phyloP scores from a whole-genome alignment of 1,140 invertebrate species.

The Drosophila malerkotliana region DNA sequence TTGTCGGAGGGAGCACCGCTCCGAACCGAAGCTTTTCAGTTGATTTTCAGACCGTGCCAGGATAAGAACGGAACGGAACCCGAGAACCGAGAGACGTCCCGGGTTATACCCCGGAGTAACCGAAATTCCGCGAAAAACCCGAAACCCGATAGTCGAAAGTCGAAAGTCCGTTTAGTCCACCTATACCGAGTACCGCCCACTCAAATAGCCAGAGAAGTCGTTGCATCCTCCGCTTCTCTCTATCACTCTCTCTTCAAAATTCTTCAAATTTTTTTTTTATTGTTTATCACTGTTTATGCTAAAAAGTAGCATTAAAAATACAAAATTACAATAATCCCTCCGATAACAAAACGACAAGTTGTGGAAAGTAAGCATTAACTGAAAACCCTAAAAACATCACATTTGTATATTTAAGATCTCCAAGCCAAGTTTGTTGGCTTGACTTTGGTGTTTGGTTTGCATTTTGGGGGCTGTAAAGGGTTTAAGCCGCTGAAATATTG shows the following conservation, averaged over 20 bases:
- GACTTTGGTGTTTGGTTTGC: conserved; percentile 1
- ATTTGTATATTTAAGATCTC: conserved; percentile 8
- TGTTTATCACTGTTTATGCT: conserved; percentile 30
- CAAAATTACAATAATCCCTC: not conserved
- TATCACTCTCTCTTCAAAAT: not conserved
- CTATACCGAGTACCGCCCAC: conserved; percentile 16
- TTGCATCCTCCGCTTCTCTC: not conserved
- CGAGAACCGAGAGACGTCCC: not conserved
- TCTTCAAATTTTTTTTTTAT: not conserved
- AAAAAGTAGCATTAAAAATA: conserved; percentile 13
- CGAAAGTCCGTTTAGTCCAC: conserved; percentile 3
- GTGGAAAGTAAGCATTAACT: conserved; percentile 26
- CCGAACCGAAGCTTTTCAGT: conserved; percentile 70
- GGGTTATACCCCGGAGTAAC: not conserved
- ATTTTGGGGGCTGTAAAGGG: conserved; percentile 3
- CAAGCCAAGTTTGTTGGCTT: conserved; percentile 2
- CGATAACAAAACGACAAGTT: not conserved
- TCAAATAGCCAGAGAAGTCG: conserved; percentile 9
- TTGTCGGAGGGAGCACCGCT: conserved; percentile 44
- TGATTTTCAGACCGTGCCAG: conserved; percentile 79
- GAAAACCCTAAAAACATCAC: not conserved
- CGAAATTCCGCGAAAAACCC: not conserved
- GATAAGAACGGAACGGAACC: conserved; percentile 58
- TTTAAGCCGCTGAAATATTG: conserved; percentile 27
- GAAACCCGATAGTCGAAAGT: not conserved